phyloP scores from a whole-genome alignment of 2,797 vertebrate species.

The Octomys mimax region DNA sequence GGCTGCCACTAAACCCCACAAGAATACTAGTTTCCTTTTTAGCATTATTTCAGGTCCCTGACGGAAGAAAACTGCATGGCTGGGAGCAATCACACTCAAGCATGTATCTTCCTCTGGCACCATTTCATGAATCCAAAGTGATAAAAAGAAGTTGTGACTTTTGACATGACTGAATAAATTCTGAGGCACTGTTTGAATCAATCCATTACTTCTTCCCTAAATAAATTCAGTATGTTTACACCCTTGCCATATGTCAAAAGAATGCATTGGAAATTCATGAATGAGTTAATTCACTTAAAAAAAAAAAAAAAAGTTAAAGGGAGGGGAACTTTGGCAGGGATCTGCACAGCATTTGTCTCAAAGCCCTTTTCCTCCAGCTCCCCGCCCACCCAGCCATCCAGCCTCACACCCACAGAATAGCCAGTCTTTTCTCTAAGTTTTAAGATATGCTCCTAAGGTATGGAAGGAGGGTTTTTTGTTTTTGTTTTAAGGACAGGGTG shows the following conservation, averaged over 20 bases:
- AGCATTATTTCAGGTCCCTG: constrained; percentile 78
- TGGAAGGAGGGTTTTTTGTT: background rate
- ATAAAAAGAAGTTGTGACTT: constrained; percentile 84
- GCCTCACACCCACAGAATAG: background rate
- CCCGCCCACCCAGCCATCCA: background rate
- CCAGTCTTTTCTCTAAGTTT: constrained; percentile 48
- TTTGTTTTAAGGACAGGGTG: too few species aligned
- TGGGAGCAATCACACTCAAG: constrained; percentile 85
- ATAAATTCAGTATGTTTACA: constrained; percentile 80
- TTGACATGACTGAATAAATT: constrained; percentile 79
- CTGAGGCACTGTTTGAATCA: constrained; percentile 74
- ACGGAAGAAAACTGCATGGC: constrained; percentile 81
- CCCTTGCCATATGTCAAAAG: constrained; percentile 78
- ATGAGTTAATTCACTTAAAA: constrained; percentile 55
- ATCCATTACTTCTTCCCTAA: constrained; percentile 75
- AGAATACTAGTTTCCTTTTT: constrained; percentile 82
- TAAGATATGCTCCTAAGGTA: background rate
- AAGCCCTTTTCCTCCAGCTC: background rate
- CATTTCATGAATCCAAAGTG: constrained; percentile 79
- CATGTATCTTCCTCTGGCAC: constrained; percentile 82
- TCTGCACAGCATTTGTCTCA: background rate
- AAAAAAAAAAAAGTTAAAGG: background rate
- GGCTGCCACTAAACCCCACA: constrained; percentile 79
- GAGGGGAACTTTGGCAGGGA: background rate
- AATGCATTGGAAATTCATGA: constrained; percentile 73